Percentiles rank a stretch among this genome's conserved stretches.
These are phyloP conservation scores for Trissolcus japonicus DNA, from an alignment of 2,888 invertebrate species.

Conservation along the genomic window DNA sequence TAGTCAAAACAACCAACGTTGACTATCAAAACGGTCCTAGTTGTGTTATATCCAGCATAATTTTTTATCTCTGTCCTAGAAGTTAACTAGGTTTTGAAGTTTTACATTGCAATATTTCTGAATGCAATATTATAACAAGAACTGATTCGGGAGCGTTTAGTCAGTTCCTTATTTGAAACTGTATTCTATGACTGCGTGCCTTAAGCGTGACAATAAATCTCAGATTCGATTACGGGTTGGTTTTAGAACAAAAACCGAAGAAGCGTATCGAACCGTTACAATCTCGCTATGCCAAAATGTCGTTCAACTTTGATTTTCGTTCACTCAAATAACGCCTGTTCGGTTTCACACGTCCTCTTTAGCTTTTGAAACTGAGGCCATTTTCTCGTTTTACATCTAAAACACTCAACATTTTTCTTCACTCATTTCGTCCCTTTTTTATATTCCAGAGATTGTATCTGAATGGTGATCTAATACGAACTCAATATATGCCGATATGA, in stretches of 20 bases:
- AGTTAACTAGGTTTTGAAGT: not conserved
- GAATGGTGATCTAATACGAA: too few species aligned
- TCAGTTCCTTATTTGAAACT: constrained; percentile 2
- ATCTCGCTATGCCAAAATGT: constrained; percentile 26
- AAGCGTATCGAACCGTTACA: constrained; percentile 12
- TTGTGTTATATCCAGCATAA: not conserved
- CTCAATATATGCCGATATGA: not conserved
- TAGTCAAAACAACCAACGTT: not conserved
- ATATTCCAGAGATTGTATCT: too few species aligned
- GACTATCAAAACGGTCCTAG: not conserved
- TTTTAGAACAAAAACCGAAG: constrained; percentile 3
- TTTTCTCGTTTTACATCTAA: not conserved
- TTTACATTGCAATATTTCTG: not conserved
- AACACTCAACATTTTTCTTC: not conserved
- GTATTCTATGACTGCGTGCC: constrained; percentile 41
- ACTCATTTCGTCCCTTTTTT: not conserved
- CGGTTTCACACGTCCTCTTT: constrained; percentile 1
- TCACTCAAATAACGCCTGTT: not conserved
- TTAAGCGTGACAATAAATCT: constrained; percentile 53
- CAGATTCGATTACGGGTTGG: constrained; percentile 46
- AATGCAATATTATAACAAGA: not conserved
- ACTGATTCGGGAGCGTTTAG: not conserved
- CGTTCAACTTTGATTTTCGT: not conserved
- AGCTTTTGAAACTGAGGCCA: constrained; percentile 22
- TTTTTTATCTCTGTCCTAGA: not conserved